Base-by-base conservation (phyloP, 2,113 vertebrate species). In the Hippocampus zosterae region DNA sequence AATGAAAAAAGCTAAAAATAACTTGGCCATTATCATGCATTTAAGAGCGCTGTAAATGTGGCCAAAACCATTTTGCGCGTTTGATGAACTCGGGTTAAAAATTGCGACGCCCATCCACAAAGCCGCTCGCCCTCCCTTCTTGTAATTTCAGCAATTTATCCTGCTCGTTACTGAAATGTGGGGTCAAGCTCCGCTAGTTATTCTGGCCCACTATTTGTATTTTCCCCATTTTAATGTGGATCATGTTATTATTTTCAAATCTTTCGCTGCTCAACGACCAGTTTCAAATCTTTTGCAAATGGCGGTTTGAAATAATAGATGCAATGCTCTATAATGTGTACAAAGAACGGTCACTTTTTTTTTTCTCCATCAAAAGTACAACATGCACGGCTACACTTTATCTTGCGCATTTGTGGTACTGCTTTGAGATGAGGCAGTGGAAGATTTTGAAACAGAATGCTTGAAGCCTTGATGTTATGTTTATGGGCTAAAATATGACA, bases 131-230 rank as follows among this genome's bases (percentile, higher is more conserved):
- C 42, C 60, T 37, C 57, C 16, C 33, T 65, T 77, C 76, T 67
- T 15, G 52, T 74, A 70, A 66, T 80, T 72, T 70, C 44, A 68
- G 55, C 18, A 64, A 53, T 78, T 74, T 60, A 73, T 64, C 65
- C 27, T 1, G 2, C 48, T 84, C 66, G 71, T 75, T 75, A 74
- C 70, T 63, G 37, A 67, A 74, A 59, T 72, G 64, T 48, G 67
- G 19, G 63, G 46, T 75, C 68, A n/a, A 72, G 68, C 69, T 61
- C 65, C 55, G 50, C 56, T 74, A 75, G 76, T 81, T 70, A 67
- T 25, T 65, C 19, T 56, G 62, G 69, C 55, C 59, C 65, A 48
- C 70, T 63, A 37, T 67, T 16, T 19, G 73, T 19, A 46, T 74
- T 75, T 72, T 77, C 65, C 70, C 23, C 72, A 56, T 21, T 77